Evolutionary conservation across 2,888 invertebrate species (phyloP), one percentile per base, ranked within the genome.

Genomic region (Tetragnatha montana): DNA sequence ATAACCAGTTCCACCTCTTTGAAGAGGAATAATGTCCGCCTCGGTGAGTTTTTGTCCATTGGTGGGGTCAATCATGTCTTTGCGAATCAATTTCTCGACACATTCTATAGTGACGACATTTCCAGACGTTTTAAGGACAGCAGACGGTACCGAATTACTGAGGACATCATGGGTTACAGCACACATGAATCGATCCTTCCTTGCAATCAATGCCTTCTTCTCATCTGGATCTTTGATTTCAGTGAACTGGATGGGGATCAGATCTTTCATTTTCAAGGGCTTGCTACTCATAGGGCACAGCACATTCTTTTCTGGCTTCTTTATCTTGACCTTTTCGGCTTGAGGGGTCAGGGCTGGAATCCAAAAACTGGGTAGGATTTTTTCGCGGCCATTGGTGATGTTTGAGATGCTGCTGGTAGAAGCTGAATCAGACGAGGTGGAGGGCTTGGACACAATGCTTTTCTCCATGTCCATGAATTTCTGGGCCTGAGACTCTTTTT

Each of bases 1-100:
- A 94, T 98, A 99, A 17, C 99, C 99, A 19, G 98, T 98, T 69
- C 99, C 99, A 92, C 99, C 99, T 96, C 98, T 95, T 93, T 99
- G 97, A 92, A 99, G 93, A 7, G 95, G 95, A 93, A 99, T 98
- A 50, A 99, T 97, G 93, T 99, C 99, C 92, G 96, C 96, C 91
- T 98, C 98, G 81, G 95, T 96, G 8, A 98, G 93, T 93, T 96
- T 96, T 90, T 97, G 95, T 85, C 96, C 96, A 81, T 97, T 98
- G 35, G 98, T 95, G 0, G 99, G 99, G 94, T 99, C 98, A 35
- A 97, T 94, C 98, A 98, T 98, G 93, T 99, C 99, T 92, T 97
- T 98, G 93, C 97, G 98, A 84, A 99, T 97, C 19, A 99, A 95
- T 93, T 98, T 98, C 92, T 99, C 98, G 6, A 98, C 96, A 94